Conservation (phyloP, 2,797 vertebrate genomes). For the Acipenser oxyrinchus region DNA sequence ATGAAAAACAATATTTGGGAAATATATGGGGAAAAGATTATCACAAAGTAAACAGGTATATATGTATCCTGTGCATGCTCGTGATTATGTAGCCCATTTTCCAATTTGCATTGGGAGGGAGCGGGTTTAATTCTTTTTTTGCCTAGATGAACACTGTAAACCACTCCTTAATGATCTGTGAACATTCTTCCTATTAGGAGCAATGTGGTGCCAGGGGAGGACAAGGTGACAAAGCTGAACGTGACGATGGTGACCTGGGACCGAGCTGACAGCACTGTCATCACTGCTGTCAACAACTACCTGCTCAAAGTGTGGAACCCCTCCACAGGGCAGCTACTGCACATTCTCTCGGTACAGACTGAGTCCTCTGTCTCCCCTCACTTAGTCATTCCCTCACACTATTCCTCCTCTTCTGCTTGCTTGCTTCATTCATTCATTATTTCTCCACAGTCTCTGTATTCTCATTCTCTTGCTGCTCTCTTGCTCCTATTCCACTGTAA, state of each 20-base stretch:
- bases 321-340: constrained; percentile 79
- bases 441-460: neutral
- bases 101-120: no score
- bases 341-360: constrained; percentile 76
- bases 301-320: constrained; percentile 95
- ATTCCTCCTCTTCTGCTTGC: neutral
- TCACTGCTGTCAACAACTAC: constrained; percentile 94
- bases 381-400: neutral
- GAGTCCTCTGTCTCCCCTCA: neutral
- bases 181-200: constrained; percentile 47
- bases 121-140: no score
- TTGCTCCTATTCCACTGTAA: neutral
- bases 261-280: constrained; percentile 76
- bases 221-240: constrained; percentile 87
- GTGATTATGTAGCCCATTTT: no score
- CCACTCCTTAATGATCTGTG: no score
- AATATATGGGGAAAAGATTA: no score
- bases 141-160: no score
- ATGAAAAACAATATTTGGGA: no score
- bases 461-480: no score
- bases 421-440: neutral
- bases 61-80: no score
- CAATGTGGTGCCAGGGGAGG: constrained; percentile 62
- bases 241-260: constrained; percentile 99
- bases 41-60: no score